Percentiles rank a stretch among this genome's conserved stretches.
Conservation (phyloP, 1,140 invertebrate genomes). For the Dryas iulia region DNA sequence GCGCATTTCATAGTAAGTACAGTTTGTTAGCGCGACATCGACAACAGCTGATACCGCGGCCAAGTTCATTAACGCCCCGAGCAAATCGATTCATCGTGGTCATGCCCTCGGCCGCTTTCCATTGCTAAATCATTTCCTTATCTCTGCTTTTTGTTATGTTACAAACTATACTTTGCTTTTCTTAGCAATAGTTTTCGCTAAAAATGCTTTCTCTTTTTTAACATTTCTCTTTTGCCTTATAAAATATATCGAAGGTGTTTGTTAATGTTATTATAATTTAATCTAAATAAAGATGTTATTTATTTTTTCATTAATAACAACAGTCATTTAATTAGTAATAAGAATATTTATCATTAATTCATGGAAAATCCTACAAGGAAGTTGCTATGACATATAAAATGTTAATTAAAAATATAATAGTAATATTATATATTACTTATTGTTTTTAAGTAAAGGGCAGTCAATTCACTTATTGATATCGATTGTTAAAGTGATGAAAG, state of each 20-base stretch:
- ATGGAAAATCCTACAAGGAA: background rate
- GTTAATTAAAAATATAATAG: background rate
- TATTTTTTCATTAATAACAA: too few species aligned
- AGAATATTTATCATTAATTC: too few species aligned
- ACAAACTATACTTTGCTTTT: constrained; percentile 19
- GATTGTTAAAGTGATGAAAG: constrained; percentile 61
- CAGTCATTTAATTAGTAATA: too few species aligned
- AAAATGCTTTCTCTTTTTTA: constrained; percentile 24
- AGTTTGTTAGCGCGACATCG: constrained; percentile 49
- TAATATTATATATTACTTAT: background rate
- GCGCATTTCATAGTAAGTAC: constrained; percentile 29
- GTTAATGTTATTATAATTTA: background rate
- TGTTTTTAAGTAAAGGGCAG: background rate
- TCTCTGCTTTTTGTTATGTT: constrained; percentile 33
- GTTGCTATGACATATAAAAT: background rate
- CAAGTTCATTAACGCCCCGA: constrained; percentile 75
- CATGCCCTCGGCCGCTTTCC: constrained; percentile 59
- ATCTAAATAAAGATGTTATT: too few species aligned
- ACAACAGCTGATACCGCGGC: constrained; percentile 61
- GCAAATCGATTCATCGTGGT: constrained; percentile 68
- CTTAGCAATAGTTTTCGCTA: constrained; percentile 7
- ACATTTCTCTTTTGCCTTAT: constrained; percentile 13
- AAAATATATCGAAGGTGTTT: background rate
- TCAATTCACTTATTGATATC: background rate
- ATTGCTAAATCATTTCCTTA: constrained; percentile 59